These are phyloP conservation scores for Spodoptera picta DNA, from an alignment of 2,888 invertebrate species.

Conservation along the genomic window DNA sequence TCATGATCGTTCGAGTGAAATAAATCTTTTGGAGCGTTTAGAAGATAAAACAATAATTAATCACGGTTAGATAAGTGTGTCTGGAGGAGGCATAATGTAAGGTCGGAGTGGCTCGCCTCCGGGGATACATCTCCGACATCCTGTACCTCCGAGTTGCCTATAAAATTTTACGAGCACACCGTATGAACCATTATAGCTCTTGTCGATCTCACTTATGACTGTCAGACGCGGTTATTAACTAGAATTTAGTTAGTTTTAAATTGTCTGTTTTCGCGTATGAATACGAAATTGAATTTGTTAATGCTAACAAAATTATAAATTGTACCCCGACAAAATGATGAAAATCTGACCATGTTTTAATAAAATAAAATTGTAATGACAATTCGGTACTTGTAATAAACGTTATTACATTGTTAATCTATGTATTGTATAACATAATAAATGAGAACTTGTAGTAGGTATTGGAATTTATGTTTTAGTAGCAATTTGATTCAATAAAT, in stretches of 20 bases:
- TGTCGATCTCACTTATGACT: conserved; percentile 79
- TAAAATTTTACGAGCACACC: conserved; percentile 85
- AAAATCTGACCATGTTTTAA: background rate
- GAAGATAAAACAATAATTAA: conserved; percentile 81
- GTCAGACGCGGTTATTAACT: conserved; percentile 74
- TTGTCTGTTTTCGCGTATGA: conserved; percentile 23
- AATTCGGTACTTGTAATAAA: too few relatives aligned
- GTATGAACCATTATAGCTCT: conserved; percentile 82
- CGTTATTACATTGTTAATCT: too few relatives aligned
- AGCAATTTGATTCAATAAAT: conserved; percentile 7
- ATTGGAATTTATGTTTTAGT: conserved; percentile 19
- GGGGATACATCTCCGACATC: conserved; percentile 66
- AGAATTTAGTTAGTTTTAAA: conserved; percentile 59
- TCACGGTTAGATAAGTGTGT: conserved; percentile 82
- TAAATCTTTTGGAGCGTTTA: conserved; percentile 69
- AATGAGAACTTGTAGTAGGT: background rate
- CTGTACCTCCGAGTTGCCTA: conserved; percentile 74
- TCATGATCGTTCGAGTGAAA: conserved; percentile 61
- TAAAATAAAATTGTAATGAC: conserved; percentile 12
- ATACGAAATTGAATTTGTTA: conserved; percentile 28
- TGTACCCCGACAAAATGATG: background rate
- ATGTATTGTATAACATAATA: background rate
- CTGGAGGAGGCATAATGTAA: conserved; percentile 72
- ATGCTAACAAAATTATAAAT: conserved; percentile 12
- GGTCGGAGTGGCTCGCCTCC: conserved; percentile 69